Evolutionary conservation across 2,888 invertebrate genomes (phyloP).

Genomic region (Mythimna lalbum): DNA sequence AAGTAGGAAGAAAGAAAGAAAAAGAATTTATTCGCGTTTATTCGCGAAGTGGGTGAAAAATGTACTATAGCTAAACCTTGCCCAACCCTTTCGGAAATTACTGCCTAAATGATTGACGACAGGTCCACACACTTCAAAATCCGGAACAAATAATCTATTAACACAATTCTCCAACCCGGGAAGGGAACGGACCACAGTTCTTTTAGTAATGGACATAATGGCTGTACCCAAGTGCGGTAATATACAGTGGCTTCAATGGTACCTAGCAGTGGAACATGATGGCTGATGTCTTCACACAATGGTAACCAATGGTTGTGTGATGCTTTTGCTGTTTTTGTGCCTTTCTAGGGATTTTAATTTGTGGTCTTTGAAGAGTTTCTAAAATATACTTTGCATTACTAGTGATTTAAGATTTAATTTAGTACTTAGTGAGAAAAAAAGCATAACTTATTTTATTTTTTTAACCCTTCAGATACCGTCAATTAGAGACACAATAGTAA

Average conservation of each 20-base stretch:
- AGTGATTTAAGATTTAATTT: neutral
- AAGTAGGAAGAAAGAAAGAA: too few relatives aligned
- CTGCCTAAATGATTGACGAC: too few relatives aligned
- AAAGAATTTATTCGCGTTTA: too few relatives aligned
- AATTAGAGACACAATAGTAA: too few relatives aligned
- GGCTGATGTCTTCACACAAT: slow-evolving; percentile 46
- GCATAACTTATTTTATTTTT: neutral
- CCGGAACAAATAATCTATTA: slow-evolving; percentile 40
- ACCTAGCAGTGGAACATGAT: slow-evolving; percentile 43
- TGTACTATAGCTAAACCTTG: neutral
- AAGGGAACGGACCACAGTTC: slow-evolving; percentile 51
- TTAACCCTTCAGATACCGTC: too few relatives aligned
- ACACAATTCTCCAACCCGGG: slow-evolving; percentile 52
- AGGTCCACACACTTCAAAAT: slow-evolving; percentile 38
- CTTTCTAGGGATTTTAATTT: neutral
- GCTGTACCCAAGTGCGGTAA: slow-evolving; percentile 55
- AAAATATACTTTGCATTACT: neutral
- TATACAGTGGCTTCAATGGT: slow-evolving; percentile 58
- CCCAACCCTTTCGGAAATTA: neutral
- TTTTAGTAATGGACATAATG: slow-evolving; percentile 48
- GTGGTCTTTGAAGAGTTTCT: neutral
- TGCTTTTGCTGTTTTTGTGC: slow-evolving; percentile 55
- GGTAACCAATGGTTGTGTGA: slow-evolving; percentile 39
- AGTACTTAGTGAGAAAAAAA: neutral
- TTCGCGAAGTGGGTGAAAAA: too few relatives aligned